phyloP scores from a whole-genome alignment of 1,140 invertebrate species.

The Euborellia annulipes region DNA sequence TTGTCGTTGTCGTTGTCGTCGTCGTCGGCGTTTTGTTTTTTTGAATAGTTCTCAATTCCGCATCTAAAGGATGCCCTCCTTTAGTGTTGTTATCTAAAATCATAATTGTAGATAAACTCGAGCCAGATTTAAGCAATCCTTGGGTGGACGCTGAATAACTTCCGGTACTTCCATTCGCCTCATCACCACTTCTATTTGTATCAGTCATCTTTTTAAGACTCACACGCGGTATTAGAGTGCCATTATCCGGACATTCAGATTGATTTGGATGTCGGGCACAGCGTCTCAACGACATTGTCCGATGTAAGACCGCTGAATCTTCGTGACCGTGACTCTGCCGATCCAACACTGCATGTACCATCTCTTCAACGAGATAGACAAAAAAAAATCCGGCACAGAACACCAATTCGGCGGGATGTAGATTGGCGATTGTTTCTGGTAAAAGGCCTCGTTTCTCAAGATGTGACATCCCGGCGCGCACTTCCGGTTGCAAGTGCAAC shows the following conservation, averaged over 20 bases:
- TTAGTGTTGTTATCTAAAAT: not conserved
- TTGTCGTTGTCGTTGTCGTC: constrained; percentile 4
- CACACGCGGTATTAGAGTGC: constrained; percentile 18
- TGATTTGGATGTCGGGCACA: constrained; percentile 21
- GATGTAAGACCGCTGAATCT: constrained; percentile 33
- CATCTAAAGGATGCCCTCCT: constrained; percentile 2
- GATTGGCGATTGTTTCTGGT: constrained; percentile 14
- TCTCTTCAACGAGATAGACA: constrained; percentile 54
- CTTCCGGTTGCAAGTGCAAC: constrained; percentile 60
- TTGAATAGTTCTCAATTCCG: too few species aligned
- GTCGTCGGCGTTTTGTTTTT: too few species aligned
- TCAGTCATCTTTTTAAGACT: constrained; percentile 1
- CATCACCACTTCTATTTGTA: too few species aligned
- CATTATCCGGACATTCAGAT: constrained; percentile 12
- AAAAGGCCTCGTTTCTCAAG: constrained; percentile 24
- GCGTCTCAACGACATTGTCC: constrained; percentile 28
- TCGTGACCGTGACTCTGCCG: constrained; percentile 27
- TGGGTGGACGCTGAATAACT: constrained; percentile 17
- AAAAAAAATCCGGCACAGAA: constrained; percentile 56
- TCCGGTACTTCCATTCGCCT: constrained; percentile 8
- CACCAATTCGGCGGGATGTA: constrained; percentile 45
- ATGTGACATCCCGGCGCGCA: constrained; percentile 36
- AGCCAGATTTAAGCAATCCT: constrained; percentile 14
- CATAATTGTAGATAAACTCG: constrained; percentile 6
- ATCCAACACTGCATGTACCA: constrained; percentile 42